Conservation (phyloP, 1,140 invertebrate genomes). For the Drosophila kikkawai region DNA sequence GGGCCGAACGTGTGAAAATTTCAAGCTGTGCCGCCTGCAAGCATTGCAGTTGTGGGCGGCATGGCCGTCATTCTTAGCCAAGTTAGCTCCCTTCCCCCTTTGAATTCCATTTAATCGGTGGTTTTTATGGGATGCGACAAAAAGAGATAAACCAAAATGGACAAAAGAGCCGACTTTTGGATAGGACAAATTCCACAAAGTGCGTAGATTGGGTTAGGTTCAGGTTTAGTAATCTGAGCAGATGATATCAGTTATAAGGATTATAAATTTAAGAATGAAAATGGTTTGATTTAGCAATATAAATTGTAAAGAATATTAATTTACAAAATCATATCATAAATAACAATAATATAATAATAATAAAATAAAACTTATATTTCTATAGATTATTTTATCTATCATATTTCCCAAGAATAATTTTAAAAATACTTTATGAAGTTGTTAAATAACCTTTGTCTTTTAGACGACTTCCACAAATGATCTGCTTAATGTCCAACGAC, state of each 20-base stretch:
- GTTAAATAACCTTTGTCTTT: neutral
- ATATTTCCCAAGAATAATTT: neutral
- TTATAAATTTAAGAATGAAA: neutral
- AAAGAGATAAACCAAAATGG: conserved; percentile 11
- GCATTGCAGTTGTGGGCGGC: conserved; percentile 60
- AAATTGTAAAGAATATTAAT: neutral
- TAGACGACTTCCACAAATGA: neutral
- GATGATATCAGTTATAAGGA: neutral
- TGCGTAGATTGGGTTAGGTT: conserved; percentile 61
- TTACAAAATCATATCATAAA: neutral
- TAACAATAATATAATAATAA: neutral
- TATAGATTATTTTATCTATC: too few relatives aligned
- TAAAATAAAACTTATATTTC: neutral
- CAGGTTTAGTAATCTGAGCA: conserved; percentile 17
- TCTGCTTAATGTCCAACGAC: neutral
- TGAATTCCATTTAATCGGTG: too few relatives aligned
- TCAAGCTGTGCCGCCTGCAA: conserved; percentile 73
- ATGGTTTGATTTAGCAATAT: neutral
- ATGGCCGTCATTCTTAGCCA: conserved; percentile 3
- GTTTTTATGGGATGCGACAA: conserved; percentile 11
- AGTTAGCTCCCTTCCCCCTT: neutral
- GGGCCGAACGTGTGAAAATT: conserved; percentile 60
- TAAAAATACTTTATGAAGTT: neutral
- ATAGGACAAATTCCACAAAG: conserved; percentile 17
- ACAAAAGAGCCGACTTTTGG: conserved; percentile 36